These are phyloP conservation scores for Brachyrhaphis roseni DNA, from an alignment of 2,797 vertebrate species.

Conservation along the genomic window DNA sequence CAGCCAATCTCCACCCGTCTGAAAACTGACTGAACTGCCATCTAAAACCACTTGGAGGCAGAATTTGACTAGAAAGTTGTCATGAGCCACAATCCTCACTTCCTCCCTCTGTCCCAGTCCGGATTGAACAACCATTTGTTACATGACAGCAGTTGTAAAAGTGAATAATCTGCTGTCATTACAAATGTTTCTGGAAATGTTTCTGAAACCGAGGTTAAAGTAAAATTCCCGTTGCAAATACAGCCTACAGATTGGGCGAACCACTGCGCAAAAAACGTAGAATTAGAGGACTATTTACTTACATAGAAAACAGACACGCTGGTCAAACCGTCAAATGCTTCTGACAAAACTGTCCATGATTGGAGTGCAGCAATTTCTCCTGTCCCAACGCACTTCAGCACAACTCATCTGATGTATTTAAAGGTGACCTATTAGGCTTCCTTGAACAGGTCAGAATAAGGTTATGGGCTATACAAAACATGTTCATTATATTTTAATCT, in stretches of 20 bases:
- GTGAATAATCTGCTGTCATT: not conserved
- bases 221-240: not conserved
- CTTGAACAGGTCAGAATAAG: no score
- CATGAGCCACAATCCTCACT: not conserved
- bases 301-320: not conserved
- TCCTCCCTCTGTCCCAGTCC: not conserved
- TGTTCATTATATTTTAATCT: no score
- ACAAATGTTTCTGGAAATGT: not conserved
- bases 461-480: no score
- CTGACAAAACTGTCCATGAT: not conserved
- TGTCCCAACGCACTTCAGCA: not conserved
- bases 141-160: not conserved
- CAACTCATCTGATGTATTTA: not conserved
- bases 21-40: not conserved
- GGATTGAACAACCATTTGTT: not conserved
- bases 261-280: not conserved
- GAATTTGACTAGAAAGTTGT: not conserved
- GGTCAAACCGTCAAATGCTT: not conserved
- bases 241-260: not conserved
- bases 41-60: not conserved
- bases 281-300: not conserved
- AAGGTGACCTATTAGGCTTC: not conserved
- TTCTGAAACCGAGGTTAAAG: not conserved
- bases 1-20: not conserved
- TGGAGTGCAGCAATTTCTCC: not conserved